phyloP scores from a whole-genome alignment of 2,797 vertebrate species.

The Spheniscus humboldti region DNA sequence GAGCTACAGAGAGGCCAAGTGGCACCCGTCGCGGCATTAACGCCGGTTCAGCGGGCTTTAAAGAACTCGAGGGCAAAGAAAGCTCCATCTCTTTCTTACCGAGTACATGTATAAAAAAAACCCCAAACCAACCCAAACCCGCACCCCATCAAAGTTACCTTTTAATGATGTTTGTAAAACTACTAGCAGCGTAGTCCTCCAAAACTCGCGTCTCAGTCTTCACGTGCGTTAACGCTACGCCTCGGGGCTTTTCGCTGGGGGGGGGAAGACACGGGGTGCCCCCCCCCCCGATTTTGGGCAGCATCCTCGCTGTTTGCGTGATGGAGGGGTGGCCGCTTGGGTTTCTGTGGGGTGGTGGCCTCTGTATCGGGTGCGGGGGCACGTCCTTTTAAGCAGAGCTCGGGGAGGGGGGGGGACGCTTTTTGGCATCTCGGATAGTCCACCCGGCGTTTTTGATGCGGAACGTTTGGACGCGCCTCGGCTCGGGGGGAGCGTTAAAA shows the following conservation, averaged over 20 bases:
- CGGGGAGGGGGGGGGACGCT: not conserved
- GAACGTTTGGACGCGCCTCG: not conserved
- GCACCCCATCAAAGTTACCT: not conserved
- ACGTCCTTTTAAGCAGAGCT: not conserved
- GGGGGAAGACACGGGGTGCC: too few species aligned
- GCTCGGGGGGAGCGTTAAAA: not conserved
- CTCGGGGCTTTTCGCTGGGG: constrained; percentile 2
- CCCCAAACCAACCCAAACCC: too few species aligned
- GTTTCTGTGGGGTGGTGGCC: too few species aligned
- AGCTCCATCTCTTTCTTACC: not conserved
- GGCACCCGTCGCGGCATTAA: constrained; percentile 74
- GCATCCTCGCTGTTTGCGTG: too few species aligned
- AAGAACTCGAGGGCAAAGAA: not conserved
- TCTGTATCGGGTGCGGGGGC: not conserved
- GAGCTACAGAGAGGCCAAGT: constrained; percentile 73
- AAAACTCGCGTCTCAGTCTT: not conserved
- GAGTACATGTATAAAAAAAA: not conserved
- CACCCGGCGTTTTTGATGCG: not conserved
- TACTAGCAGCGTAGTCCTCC: not conserved
- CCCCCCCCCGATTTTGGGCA: too few species aligned
- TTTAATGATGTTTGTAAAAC: constrained; percentile 2
- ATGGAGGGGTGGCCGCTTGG: too few species aligned
- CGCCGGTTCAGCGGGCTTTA: not conserved
- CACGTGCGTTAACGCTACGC: not conserved
- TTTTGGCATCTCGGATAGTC: too few species aligned